phyloP scores from a whole-genome alignment of 2,888 invertebrate species.

The Dasysyrphus albostriatus region DNA sequence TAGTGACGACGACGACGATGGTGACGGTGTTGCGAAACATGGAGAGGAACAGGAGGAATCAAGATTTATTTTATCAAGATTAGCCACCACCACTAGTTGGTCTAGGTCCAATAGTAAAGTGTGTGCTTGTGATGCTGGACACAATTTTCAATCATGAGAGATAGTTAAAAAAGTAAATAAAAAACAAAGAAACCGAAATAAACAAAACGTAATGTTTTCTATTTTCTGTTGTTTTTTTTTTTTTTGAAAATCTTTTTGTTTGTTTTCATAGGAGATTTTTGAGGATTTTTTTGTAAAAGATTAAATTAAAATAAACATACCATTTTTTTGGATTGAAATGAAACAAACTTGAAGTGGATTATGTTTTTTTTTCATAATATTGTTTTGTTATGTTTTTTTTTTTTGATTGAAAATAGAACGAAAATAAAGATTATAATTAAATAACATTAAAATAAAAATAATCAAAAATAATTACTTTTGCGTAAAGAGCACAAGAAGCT shows the following conservation, averaged over 20 bases:
- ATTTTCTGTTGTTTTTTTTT: constrained; percentile 56
- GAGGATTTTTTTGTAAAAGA: constrained; percentile 23
- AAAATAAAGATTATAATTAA: constrained; percentile 62
- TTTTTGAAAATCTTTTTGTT: constrained; percentile 44
- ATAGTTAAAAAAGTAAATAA: constrained; percentile 78
- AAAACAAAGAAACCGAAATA: constrained; percentile 78
- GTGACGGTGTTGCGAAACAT: constrained; percentile 77
- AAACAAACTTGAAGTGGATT: constrained; percentile 74
- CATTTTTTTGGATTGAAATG: constrained; percentile 71
- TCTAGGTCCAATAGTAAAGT: constrained; percentile 86
- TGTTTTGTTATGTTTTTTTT: constrained; percentile 40
- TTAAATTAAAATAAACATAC: constrained; percentile 63
- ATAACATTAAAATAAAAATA: constrained; percentile 40
- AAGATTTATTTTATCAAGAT: constrained; percentile 84
- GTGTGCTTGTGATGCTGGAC: constrained; percentile 84
- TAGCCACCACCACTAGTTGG: constrained; percentile 85
- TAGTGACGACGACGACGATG: constrained; percentile 72
- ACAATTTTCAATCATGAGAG: constrained; percentile 82
- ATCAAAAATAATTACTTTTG: constrained; percentile 64
- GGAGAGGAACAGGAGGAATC: constrained; percentile 83
- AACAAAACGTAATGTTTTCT: constrained; percentile 74
- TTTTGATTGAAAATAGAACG: constrained; percentile 64
- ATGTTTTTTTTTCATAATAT: constrained; percentile 18
- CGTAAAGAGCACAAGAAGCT: constrained; percentile 71
- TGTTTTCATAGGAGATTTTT: constrained; percentile 17